Conservation (phyloP, 2,888 invertebrate genomes). For the Drosophila flavopinicola region DNA sequence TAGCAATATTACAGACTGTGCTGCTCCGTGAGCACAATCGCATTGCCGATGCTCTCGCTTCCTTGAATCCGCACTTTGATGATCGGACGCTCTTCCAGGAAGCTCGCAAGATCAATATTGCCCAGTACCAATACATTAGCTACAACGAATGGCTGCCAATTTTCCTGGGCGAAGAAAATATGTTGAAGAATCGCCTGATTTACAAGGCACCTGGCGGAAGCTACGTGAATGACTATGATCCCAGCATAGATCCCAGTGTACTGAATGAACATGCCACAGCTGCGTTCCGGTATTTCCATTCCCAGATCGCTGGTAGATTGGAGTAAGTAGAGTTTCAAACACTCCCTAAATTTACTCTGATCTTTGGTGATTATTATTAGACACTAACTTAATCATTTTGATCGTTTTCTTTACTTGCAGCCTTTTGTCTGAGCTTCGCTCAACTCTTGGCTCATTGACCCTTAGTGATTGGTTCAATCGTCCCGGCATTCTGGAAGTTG, state of each 20-base stretch:
- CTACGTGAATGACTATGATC: slow-evolving; percentile 85
- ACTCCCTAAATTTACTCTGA: background rate
- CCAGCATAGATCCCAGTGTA: slow-evolving; percentile 86
- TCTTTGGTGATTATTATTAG: too few relatives aligned
- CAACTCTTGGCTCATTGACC: slow-evolving; percentile 84
- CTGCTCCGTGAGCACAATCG: slow-evolving; percentile 85
- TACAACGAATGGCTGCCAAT: slow-evolving; percentile 86
- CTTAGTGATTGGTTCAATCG: slow-evolving; percentile 86
- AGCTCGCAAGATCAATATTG: slow-evolving; percentile 85
- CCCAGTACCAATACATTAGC: slow-evolving; percentile 85
- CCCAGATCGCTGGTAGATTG: slow-evolving; percentile 86
- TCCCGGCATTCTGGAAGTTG: slow-evolving; percentile 85
- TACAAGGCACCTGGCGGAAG: slow-evolving; percentile 80
- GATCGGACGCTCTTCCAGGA: slow-evolving; percentile 86
- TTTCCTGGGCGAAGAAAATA: slow-evolving; percentile 84
- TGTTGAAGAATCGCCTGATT: slow-evolving; percentile 84
- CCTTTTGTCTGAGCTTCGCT: slow-evolving; percentile 84
- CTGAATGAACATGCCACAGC: slow-evolving; percentile 88
- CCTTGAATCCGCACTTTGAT: slow-evolving; percentile 86
- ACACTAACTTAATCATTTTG: too few relatives aligned
- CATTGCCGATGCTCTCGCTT: slow-evolving; percentile 83
- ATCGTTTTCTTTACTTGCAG: slow-evolving; percentile 70
- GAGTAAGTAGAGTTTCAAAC: slow-evolving; percentile 82
- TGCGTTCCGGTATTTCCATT: slow-evolving; percentile 88
- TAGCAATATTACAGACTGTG: slow-evolving; percentile 85